Percentiles rank a stretch among this genome's conserved stretches.
Conservation (phyloP, 2,113 vertebrate genomes). For the Andinoacara biseriatus region DNA sequence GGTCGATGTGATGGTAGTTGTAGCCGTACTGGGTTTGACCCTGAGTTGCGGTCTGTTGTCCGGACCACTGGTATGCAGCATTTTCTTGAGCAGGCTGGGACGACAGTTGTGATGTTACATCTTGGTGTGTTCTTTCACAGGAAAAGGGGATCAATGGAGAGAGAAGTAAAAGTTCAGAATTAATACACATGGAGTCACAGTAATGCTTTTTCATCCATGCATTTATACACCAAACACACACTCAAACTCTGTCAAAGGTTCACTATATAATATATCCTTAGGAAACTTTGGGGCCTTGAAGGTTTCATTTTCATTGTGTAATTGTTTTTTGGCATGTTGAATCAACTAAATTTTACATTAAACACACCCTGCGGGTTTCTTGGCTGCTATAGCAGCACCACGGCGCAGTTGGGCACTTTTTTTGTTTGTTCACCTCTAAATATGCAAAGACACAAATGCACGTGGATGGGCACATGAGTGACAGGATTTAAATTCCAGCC, state of each 20-base stretch:
- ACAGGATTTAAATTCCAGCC: not conserved
- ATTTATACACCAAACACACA: not conserved
- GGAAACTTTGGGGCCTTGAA: not conserved
- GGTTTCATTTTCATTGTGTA: not conserved
- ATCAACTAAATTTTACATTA: not conserved
- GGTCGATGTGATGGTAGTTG: slow-evolving; percentile 76
- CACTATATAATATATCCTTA: not conserved
- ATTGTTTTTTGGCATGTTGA: not conserved
- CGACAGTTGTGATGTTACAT: slow-evolving; percentile 14
- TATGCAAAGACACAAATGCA: not conserved
- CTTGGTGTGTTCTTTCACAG: slow-evolving; percentile 41
- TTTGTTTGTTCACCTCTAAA: not conserved
- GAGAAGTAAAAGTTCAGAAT: slow-evolving; percentile 22
- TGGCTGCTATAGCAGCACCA: not conserved
- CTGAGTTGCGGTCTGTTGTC: slow-evolving; percentile 39
- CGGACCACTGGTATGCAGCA: slow-evolving; percentile 53
- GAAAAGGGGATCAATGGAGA: not conserved
- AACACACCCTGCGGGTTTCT: not conserved
- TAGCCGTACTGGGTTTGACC: slow-evolving; percentile 66
- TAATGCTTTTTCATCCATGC: not conserved
- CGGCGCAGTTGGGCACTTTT: not conserved
- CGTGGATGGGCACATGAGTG: not conserved
- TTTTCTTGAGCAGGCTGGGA: slow-evolving; percentile 30
- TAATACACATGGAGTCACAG: not conserved
- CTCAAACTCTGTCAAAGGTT: not conserved